These are phyloP conservation scores for Solenodon paradoxus DNA, from an alignment of 2,113 vertebrate species.

Conservation along the genomic window DNA sequence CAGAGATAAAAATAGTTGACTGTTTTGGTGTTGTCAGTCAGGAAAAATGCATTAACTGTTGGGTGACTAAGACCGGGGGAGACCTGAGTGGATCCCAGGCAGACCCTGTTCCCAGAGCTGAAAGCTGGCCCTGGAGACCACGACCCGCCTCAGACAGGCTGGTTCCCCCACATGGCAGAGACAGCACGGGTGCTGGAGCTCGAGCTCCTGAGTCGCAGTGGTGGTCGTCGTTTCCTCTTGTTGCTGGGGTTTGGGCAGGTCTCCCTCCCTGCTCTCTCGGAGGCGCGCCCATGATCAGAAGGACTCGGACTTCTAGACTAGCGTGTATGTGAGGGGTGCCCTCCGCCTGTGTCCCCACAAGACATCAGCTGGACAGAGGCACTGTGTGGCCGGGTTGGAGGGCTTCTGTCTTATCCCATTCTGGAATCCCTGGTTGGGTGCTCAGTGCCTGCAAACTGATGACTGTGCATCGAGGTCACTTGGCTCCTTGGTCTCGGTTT, in stretches of 20 bases:
- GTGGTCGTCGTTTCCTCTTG: too few species aligned
- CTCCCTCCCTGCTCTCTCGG: background rate
- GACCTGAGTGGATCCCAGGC: background rate
- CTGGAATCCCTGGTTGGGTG: too few species aligned
- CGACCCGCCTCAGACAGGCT: accelerated
- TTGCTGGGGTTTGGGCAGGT: background rate
- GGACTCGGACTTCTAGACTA: background rate
- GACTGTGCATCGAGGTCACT: accelerated
- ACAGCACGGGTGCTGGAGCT: accelerated
- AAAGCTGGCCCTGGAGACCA: accelerated
- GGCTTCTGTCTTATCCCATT: background rate
- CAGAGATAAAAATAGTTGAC: slow-evolving; percentile 80
- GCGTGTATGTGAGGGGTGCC: background rate
- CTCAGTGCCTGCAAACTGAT: accelerated
- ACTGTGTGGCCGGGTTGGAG: background rate
- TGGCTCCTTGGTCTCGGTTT: background rate
- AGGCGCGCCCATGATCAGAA: background rate
- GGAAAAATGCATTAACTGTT: slow-evolving; percentile 58
- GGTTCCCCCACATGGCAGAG: accelerated
- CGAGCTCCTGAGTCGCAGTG: accelerated
- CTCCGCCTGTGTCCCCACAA: background rate
- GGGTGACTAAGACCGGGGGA: background rate
- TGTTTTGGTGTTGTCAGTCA: slow-evolving; percentile 62
- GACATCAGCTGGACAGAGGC: background rate
- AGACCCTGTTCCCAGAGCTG: background rate